A percentile compares a stretch with the other conserved stretches of the same genome.
Evolutionary conservation across 2,888 invertebrate genomes (phyloP).

Genomic region (Heliconius erato): DNA sequence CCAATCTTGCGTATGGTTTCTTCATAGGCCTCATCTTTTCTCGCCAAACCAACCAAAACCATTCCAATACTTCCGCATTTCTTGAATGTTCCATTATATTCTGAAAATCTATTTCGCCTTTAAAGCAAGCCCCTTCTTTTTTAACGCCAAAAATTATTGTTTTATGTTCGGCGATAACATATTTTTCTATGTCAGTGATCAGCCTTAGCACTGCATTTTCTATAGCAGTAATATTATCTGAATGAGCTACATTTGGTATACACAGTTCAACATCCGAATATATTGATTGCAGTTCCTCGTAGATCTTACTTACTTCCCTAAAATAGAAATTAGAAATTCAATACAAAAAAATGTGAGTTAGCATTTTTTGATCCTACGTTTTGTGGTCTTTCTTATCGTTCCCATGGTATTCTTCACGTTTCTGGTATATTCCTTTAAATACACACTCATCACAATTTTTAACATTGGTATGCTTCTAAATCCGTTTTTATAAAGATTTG

Average conservation of each 20-base stretch:
- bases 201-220: slow-evolving; percentile 68
- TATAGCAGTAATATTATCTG: slow-evolving; percentile 59
- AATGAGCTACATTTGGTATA: slow-evolving; percentile 64
- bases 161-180: slow-evolving; percentile 47
- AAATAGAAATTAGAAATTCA: slow-evolving; percentile 50
- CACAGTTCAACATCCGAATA: slow-evolving; percentile 87
- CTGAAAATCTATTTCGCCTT: slow-evolving; percentile 88
- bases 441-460: no score
- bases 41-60: slow-evolving; percentile 90
- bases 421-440: no score
- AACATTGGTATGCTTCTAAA: no score
- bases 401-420: no score
- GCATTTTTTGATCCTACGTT: neutral
- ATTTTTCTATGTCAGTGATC: slow-evolving; percentile 56
- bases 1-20: slow-evolving; percentile 82
- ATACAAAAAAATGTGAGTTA: neutral
- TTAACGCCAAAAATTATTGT: slow-evolving; percentile 54
- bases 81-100: slow-evolving; percentile 83
- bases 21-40: slow-evolving; percentile 86
- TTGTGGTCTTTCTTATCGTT: no score
- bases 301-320: slow-evolving; percentile 78
- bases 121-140: slow-evolving; percentile 75
- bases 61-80: slow-evolving; percentile 81
- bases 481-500: no score
- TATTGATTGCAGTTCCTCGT: slow-evolving; percentile 84